Conservation (phyloP, 2,888 invertebrate species). For the Pachycephus smyrnensis region DNA sequence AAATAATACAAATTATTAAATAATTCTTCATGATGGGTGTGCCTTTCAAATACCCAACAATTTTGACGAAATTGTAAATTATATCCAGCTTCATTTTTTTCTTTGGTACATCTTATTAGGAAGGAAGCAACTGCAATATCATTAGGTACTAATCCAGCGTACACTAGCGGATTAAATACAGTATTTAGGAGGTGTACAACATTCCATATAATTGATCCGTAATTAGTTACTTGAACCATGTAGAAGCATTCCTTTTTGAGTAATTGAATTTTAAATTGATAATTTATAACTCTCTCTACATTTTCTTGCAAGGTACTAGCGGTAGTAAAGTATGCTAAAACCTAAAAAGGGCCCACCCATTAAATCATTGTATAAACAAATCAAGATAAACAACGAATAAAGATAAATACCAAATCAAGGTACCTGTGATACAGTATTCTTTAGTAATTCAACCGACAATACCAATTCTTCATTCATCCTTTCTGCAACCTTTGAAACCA, state of each 20-base stretch:
- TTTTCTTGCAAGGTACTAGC: neutral
- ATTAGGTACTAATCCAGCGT: neutral
- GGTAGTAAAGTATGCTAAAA: neutral
- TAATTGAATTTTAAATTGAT: slow-evolving; percentile 26
- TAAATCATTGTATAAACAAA: neutral
- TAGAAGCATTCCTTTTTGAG: slow-evolving; percentile 15
- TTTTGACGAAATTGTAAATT: slow-evolving; percentile 5
- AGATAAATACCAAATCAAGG: neutral
- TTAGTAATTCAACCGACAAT: neutral
- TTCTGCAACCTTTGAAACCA: neutral
- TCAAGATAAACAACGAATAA: neutral
- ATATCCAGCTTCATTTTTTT: neutral
- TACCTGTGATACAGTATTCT: neutral
- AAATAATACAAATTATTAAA: slow-evolving; percentile 14
- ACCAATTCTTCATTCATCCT: neutral
- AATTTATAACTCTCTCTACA: neutral
- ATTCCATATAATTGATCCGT: neutral
- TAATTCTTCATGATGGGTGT: neutral
- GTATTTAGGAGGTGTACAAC: neutral
- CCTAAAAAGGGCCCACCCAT: neutral
- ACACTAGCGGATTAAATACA: neutral
- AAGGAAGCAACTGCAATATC: neutral
- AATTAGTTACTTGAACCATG: slow-evolving; percentile 24
- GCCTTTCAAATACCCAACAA: slow-evolving; percentile 4
- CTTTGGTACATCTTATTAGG: neutral